Evolutionary conservation across 2,888 invertebrate genomes (phyloP).

Genomic region (Calephelis perditalis): DNA sequence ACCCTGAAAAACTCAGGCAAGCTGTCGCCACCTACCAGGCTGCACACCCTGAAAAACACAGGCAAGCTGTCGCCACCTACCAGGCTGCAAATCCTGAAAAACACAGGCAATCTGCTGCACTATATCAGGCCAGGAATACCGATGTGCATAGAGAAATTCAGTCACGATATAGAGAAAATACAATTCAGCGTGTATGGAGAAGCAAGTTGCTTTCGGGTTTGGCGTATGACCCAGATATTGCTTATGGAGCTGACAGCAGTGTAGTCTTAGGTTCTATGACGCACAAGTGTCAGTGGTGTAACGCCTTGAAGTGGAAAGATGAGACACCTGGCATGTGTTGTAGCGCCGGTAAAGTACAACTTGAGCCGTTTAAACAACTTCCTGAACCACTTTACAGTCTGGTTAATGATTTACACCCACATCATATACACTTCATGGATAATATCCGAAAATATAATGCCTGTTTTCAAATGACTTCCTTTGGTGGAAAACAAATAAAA

Average conservation of each 20-base stretch:
- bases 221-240: constrained; percentile 13
- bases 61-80: constrained; percentile 15
- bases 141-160: constrained; percentile 14
- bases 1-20: constrained; percentile 6
- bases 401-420: constrained; percentile 12
- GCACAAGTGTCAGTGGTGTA: constrained; percentile 18
- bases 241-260: constrained; percentile 14
- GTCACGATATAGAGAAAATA: constrained; percentile 15
- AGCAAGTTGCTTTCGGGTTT: constrained; percentile 17
- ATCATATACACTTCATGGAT: constrained; percentile 9
- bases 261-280: constrained; percentile 17
- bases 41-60: constrained; percentile 15
- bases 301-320: constrained; percentile 18
- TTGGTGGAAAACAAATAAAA: constrained; percentile 30
- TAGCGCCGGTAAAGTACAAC: constrained; percentile 18
- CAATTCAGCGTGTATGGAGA: constrained; percentile 16
- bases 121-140: constrained; percentile 15
- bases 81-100: constrained; percentile 15
- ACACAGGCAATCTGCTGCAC: constrained; percentile 15
- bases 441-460: not conserved
- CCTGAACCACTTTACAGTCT: constrained; percentile 14
- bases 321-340: constrained; percentile 18
- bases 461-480: not conserved
- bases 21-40: constrained; percentile 11
- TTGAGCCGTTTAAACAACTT: not conserved